Base-by-base conservation (phyloP, 2,113 vertebrate genomes). In the Montifringilla adamsi region DNA sequence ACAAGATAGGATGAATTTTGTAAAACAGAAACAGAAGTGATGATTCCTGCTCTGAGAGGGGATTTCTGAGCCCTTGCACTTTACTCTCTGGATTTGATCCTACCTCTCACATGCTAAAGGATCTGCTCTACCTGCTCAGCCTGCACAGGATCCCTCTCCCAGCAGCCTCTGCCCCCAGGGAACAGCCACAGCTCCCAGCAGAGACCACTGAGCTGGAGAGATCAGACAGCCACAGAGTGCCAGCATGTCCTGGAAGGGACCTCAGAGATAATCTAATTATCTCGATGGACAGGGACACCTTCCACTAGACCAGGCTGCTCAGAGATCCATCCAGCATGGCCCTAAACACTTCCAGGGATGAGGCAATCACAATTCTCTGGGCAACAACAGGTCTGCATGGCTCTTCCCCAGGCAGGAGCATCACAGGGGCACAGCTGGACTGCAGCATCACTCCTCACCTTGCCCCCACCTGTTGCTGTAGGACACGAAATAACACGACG, bases 11-110 rank as follows among this genome's bases (percentile, higher is more conserved):
- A 81, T 55, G 17, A 72, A 88, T 81, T 94, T 67, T 81, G n/a
- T 67, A 88, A 87, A 95, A 91, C 47, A 75, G 92, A 80, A 92
- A 95, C 15, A 80, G 87, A 93, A 84, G 75, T 43, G 44, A 90
- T 64, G 53, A 89, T 79, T 85, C 68, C 68, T 76, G 43, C 52
- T 89, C 85, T 35, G 44, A 95, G 79, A 80, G 41, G 37, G 68
- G 58, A 67, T 92, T 96, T 96, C 77, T 90, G 67, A 35, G 33
- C 50, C 64, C 60, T 68, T 79, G 87, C 49, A 87, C 62, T 6
- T 87, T 53, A 60, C 79, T 73, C 56, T 49, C 77, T 68, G 78
- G 85, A 89, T 93, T 50, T 93, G 91, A 41, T 47, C 49, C 53
- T 94, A 87, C 77, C 66, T 83, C 78, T 93, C 56, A 44, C 77